These are phyloP conservation scores for Notothenia rossii DNA, from an alignment of 2,113 vertebrate species.

Conservation along the genomic window DNA sequence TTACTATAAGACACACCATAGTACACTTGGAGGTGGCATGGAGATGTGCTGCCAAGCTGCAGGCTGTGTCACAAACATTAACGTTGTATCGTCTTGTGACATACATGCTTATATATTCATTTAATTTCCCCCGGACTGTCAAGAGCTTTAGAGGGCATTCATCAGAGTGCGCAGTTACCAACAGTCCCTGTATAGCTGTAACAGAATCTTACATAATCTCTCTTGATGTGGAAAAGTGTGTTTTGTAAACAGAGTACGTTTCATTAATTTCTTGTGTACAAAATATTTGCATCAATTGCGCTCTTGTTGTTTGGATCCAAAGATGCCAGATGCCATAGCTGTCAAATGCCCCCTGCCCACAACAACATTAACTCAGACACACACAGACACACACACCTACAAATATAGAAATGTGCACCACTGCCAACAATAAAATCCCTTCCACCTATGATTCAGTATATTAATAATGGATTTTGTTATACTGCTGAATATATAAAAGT, in stretches of 20 bases:
- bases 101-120: conserved; percentile 37
- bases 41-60: conserved; percentile 22
- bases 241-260: conserved; percentile 31
- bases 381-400: not conserved
- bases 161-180: conserved; percentile 20
- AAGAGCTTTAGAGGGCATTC: conserved; percentile 23
- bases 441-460: not conserved
- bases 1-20: not conserved
- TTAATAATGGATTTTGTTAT: conserved; percentile 11
- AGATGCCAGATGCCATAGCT: conserved; percentile 24
- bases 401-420: not conserved
- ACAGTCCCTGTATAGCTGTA: conserved; percentile 3
- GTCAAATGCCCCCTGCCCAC: conserved; percentile 10
- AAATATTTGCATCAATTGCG: conserved; percentile 13
- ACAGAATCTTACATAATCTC: conserved; percentile 27
- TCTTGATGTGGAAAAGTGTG: conserved; percentile 24
- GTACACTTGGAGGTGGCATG: not conserved
- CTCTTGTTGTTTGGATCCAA: conserved; percentile 44
- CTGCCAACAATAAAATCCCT: conserved; percentile 22
- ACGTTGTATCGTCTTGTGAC: conserved; percentile 48
- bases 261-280: conserved; percentile 5
- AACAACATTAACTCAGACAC: not conserved
- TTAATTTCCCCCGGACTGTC: conserved; percentile 27
- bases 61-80: conserved; percentile 35
- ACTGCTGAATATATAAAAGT: conserved; percentile 12